Base-by-base conservation (phyloP, 1,140 invertebrate genomes). In the Drosophila parabipectinata region DNA sequence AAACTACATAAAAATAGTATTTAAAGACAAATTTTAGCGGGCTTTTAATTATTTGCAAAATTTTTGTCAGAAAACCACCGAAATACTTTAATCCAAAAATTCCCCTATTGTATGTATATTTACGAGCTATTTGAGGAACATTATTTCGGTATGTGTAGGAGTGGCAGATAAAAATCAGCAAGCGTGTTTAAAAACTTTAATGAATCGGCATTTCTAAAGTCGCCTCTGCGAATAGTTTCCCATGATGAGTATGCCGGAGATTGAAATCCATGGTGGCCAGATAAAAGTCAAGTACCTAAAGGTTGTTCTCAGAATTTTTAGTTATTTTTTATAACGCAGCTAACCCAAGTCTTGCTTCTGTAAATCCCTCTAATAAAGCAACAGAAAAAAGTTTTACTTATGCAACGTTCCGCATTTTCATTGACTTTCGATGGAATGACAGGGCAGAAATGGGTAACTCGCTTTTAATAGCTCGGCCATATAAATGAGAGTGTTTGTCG, bases 361-460 rank as follows among this genome's bases (percentile, higher is more conserved):
- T 54, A 47, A 54, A 28, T 67, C 62, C 50, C 12, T 47, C 4
- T 12, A 32, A 41, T 28, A 52, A 47, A 41, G 18, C 44, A 18
- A 21, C 24, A 24, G 44, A 9, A 47, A 62, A 67, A 62, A 15
- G 66, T 67, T 54, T 47, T 15, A 54, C 61, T 68, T 68, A 67
- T 67, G 61, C 60, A 68, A 68, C 48, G 28, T 54, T 55, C 67
- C 64, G 34, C 30, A 26, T 76, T 55, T 68, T 76, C 68, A 41
- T 45, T 64, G 69, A 82, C 79, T 81, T 82, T 84, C 77, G 55
- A 72, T 58, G 58, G 72, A 47, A 79, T 84, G 81, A 84, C 61
- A 63, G 41, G 61, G 72, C 81, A 63, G 47, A 69, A 61, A 59
- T 51, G 14, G 39, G 39, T 21, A 53, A n/a, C 21, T 57, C 37